Base-by-base conservation (phyloP, 2,113 vertebrate species). In the Eptesicus fuscus region DNA sequence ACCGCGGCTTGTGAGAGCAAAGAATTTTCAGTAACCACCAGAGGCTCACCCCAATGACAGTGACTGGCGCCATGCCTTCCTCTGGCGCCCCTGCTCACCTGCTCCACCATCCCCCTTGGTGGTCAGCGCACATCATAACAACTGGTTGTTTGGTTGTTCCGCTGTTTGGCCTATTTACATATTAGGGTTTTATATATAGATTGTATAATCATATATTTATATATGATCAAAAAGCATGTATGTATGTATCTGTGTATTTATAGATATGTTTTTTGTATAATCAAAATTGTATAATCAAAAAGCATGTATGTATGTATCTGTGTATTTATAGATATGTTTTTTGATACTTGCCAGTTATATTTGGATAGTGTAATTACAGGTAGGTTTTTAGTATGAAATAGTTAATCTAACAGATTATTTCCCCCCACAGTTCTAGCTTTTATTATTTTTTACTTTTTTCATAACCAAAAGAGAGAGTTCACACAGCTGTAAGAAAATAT, bases 341-440 rank as follows among this genome's bases (percentile, higher is more conserved):
- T 92, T 25, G 16, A 12, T 95, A 93, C 74, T 93, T 84, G 59
- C 22, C 23, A 67, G 0, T 91, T 65, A 10, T 84, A 37, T 93
- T 88, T 95, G 79, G 42, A 71, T 49, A 59, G 11, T 87, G 23
- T 40, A 22, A 63, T 74, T 93, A 73, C 35, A 86, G 63, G 32
- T 94, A 44, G 40, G 42, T 78, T 95, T 96, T 93, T 87, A 92
- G 47, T 79, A 92, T 83, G 47, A 79, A 90, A 71, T 65, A 63
- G 9, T 83, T 17, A 70, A 0, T 67, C n/a, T 85, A 74, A 80
- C 20, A 63, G 44, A 28, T 74, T 74, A 47, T 86, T 96, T n/a
- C 10, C 20, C 3, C 1, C 28, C 1, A 14, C 91, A 42, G n/a
- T 86, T 93, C 40, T 80, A 47, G 30, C 59, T 88, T 91, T 93